Evolutionary conservation across 2,888 invertebrate species (phyloP).

Genomic region (Campaea margaritaria): DNA sequence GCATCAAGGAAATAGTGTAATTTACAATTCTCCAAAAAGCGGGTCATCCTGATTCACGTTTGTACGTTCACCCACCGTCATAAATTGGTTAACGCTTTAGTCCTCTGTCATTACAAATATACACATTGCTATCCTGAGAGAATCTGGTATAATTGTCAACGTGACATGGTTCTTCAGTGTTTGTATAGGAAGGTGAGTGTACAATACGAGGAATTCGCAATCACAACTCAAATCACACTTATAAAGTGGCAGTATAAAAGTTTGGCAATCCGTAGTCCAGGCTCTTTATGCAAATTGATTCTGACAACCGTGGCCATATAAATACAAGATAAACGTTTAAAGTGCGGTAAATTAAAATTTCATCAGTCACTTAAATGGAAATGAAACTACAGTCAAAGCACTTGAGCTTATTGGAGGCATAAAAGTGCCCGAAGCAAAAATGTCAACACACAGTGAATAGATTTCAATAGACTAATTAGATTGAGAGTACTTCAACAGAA

Average conservation of each 20-base stretch:
- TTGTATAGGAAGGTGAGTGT: constrained; percentile 36
- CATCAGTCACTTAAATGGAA: constrained; percentile 26
- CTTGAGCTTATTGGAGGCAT: constrained; percentile 44
- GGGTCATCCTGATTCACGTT: constrained; percentile 58
- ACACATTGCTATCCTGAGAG: neutral
- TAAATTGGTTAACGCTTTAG: constrained; percentile 22
- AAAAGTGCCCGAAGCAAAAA: constrained; percentile 44
- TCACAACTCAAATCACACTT: constrained; percentile 53
- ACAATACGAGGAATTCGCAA: constrained; percentile 53
- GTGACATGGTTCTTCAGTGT: constrained; percentile 7
- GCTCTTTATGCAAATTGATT: constrained; percentile 39
- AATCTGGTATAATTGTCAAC: neutral
- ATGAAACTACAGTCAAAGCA: constrained; percentile 51
- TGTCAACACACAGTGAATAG: constrained; percentile 36
- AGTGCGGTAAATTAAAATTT: constrained; percentile 20
- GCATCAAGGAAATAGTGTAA: constrained; percentile 47
- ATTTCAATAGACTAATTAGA: constrained; percentile 55
- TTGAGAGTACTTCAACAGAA: constrained; percentile 50
- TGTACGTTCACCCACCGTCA: constrained; percentile 43
- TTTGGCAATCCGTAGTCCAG: constrained; percentile 43
- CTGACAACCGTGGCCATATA: constrained; percentile 38
- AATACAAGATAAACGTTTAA: constrained; percentile 36
- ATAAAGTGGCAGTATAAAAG: constrained; percentile 47
- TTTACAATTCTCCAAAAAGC: constrained; percentile 47
- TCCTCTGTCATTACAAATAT: constrained; percentile 9